Evolutionary conservation across 2,888 invertebrate species (phyloP).

Genomic region (Ganaspis brasiliensis): DNA sequence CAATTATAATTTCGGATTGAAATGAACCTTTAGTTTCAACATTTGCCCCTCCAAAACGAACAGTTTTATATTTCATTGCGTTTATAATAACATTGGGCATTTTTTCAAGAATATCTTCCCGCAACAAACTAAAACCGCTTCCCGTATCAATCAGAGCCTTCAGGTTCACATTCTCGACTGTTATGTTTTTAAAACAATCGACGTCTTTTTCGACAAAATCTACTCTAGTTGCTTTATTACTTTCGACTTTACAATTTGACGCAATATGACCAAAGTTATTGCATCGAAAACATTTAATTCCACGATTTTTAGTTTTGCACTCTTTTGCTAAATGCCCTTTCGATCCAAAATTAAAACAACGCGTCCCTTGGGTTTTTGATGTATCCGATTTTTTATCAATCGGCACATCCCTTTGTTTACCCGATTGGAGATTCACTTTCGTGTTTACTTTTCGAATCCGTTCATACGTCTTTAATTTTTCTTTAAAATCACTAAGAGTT

Average conservation of each 20-base stretch:
- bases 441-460: background rate
- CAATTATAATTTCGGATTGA: background rate
- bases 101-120: background rate
- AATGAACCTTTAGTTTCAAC: background rate
- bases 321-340: background rate
- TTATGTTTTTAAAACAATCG: background rate
- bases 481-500: background rate
- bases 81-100: background rate
- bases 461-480: background rate
- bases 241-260: background rate
- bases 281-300: constrained; percentile 56
- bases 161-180: background rate
- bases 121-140: background rate
- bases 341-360: constrained; percentile 11
- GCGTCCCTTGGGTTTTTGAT: background rate
- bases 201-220: constrained; percentile 60
- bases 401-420: background rate
- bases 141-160: constrained; percentile 8
- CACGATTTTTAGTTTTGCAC: constrained; percentile 57
- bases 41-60: constrained; percentile 3
- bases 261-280: background rate
- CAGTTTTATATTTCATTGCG: background rate
- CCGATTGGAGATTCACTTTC: background rate
- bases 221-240: constrained; percentile 38
- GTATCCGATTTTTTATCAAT: background rate